Conservation (phyloP, 2,888 invertebrate species). For the Rotaria sp. region DNA sequence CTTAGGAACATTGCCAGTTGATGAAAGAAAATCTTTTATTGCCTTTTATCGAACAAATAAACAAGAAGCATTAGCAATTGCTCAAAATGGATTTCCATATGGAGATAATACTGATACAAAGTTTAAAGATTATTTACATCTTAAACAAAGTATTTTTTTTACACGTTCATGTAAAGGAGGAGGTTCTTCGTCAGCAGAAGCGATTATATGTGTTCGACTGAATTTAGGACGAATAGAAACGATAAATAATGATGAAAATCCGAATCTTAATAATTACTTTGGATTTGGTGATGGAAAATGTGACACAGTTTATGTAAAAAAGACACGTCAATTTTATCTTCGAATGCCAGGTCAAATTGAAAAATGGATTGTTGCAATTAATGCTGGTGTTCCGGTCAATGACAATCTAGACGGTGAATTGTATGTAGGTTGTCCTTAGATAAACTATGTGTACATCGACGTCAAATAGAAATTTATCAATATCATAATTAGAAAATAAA, state of each 20-base stretch:
- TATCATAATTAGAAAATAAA: too few species aligned
- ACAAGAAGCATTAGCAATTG: not conserved
- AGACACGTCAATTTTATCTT: not conserved
- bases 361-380: not conserved
- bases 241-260: too few species aligned
- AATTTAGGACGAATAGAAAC: not conserved
- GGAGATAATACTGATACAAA: not conserved
- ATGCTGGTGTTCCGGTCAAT: not conserved
- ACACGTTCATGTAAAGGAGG: not conserved
- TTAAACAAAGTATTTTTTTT: not conserved
- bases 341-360: slow-evolving; percentile 1
- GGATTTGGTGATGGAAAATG: not conserved
- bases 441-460: too few species aligned
- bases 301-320: not conserved
- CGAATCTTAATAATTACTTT: not conserved
- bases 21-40: not conserved
- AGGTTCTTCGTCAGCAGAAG: not conserved
- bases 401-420: not conserved
- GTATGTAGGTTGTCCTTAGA: not conserved
- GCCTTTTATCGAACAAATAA: not conserved
- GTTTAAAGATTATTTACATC: not conserved
- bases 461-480: too few species aligned
- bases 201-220: not conserved
- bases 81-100: not conserved
- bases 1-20: not conserved